Evolutionary conservation across 2,888 invertebrate genomes (phyloP).

Genomic region (Metallyticus violacea): DNA sequence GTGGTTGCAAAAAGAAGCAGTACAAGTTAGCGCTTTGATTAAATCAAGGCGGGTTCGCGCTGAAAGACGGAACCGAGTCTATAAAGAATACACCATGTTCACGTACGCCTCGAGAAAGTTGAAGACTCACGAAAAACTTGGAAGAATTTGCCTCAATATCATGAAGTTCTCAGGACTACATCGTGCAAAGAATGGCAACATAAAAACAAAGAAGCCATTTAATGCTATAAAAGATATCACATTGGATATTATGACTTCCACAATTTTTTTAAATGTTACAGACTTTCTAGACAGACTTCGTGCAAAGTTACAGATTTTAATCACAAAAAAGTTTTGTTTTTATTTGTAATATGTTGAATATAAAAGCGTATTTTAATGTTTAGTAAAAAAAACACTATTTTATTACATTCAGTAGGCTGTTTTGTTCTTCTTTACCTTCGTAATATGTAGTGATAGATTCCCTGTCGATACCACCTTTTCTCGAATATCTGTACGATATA

Average conservation of each 20-base stretch:
- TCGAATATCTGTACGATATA: too few relatives aligned
- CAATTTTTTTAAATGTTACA: too few relatives aligned
- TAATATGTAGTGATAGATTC: too few relatives aligned
- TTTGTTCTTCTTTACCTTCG: too few relatives aligned
- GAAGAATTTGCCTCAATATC: background rate
- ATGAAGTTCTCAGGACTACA: background rate
- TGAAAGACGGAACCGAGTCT: background rate
- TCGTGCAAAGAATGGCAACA: background rate
- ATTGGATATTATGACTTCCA: background rate
- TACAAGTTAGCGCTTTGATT: background rate
- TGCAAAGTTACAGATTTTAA: too few relatives aligned
- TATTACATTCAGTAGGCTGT: too few relatives aligned
- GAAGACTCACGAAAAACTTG: background rate
- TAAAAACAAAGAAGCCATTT: background rate
- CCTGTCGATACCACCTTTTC: too few relatives aligned
- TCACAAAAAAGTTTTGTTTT: too few relatives aligned
- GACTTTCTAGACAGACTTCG: too few relatives aligned
- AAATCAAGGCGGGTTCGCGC: background rate
- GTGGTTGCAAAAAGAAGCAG: background rate
- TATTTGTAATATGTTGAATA: too few relatives aligned
- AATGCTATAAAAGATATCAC: background rate
- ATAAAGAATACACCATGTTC: background rate
- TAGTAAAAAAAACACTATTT: too few relatives aligned
- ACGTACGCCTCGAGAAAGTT: background rate
- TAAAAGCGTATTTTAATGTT: too few relatives aligned